Percentiles rank a stretch among this genome's conserved stretches.
These are phyloP conservation scores for Thunnus thynnus DNA, from an alignment of 2,113 vertebrate species.

Conservation along the genomic window DNA sequence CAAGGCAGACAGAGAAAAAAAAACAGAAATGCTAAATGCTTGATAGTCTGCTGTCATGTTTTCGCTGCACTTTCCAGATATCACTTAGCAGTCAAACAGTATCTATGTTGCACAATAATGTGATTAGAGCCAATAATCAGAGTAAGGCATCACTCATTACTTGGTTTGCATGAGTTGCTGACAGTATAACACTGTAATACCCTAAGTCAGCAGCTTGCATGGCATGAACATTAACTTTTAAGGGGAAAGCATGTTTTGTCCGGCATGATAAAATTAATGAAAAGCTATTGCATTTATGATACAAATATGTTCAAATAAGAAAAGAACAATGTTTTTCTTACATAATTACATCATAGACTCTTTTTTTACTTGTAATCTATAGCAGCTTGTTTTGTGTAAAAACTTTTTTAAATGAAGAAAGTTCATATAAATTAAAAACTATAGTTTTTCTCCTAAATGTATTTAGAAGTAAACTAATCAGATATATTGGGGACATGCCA, in stretches of 20 bases:
- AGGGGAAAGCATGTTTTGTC: background rate
- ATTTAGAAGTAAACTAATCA: too few species aligned
- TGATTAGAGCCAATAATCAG: slow-evolving; percentile 11
- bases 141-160: background rate
- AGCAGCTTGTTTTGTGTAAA: too few species aligned
- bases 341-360: too few species aligned
- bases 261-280: background rate
- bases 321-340: too few species aligned
- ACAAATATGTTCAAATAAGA: background rate
- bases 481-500: too few species aligned
- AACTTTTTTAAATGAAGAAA: too few species aligned
- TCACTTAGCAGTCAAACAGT: background rate
- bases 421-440: too few species aligned
- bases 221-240: background rate
- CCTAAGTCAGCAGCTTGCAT: background rate
- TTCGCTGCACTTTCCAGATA: background rate
- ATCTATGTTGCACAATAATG: slow-evolving; percentile 14
- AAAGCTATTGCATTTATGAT: background rate
- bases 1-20: background rate
- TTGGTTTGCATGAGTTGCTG: slow-evolving; percentile 15
- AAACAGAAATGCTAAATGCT: background rate
- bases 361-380: too few species aligned
- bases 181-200: background rate
- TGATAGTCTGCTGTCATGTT: slow-evolving; percentile 1
- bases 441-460: too few species aligned